Percentiles rank a stretch among this genome's conserved stretches.
phyloP scores from a whole-genome alignment of 1,140 invertebrate genomes.

The Monomorium pharaonis region DNA sequence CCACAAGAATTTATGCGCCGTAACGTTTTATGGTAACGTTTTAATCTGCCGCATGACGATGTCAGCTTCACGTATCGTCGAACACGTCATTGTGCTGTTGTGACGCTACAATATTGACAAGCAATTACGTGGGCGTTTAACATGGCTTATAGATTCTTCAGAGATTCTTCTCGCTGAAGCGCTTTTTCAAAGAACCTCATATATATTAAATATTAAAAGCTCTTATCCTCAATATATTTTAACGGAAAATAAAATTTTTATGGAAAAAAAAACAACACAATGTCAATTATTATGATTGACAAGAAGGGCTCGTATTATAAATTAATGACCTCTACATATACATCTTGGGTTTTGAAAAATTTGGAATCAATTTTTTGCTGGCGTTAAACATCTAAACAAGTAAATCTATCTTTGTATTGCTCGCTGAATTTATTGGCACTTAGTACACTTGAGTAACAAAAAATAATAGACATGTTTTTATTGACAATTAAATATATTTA shows the following conservation, averaged over 20 bases:
- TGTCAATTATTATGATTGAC: neutral
- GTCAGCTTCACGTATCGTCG: constrained; percentile 31
- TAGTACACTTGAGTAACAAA: no score
- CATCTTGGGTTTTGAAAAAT: neutral
- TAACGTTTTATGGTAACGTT: constrained; percentile 31
- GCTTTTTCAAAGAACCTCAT: constrained; percentile 5
- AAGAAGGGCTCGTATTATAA: neutral
- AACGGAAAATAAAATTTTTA: neutral
- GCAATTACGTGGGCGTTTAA: constrained; percentile 49
- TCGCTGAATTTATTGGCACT: no score
- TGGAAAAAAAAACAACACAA: neutral
- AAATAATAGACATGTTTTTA: no score
- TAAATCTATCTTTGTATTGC: no score
- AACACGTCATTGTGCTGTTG: constrained; percentile 40
- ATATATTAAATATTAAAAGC: constrained; percentile 31
- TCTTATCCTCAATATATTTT: neutral
- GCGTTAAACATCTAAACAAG: neutral
- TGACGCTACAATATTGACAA: constrained; percentile 55
- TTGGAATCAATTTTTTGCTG: neutral
- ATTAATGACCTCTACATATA: neutral
- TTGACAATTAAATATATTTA: no score
- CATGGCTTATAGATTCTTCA: constrained; percentile 45
- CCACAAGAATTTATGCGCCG: constrained; percentile 26
- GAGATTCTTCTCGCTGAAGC: constrained; percentile 15
- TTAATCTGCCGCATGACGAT: constrained; percentile 52